Evolutionary conservation across 2,797 vertebrate genomes (phyloP).

Genomic region (Sebastes taczanowskii): DNA sequence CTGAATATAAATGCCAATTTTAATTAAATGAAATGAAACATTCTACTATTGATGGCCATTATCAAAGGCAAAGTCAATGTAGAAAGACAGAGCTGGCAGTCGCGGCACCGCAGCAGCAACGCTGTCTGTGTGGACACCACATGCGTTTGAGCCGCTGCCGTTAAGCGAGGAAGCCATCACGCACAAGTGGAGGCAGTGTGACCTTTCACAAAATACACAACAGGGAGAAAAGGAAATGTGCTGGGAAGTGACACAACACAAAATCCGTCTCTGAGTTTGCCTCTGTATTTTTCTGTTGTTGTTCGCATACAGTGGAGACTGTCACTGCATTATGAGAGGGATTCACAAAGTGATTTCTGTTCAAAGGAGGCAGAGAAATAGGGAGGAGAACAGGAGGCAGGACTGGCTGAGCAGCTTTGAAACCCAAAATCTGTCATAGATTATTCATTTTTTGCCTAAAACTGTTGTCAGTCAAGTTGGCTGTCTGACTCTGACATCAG

Average conservation of each 20-base stretch:
- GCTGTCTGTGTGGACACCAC: not conserved
- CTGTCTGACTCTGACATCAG: slow-evolving; percentile 1
- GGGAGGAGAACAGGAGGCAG: not conserved
- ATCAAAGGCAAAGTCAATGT: too few species aligned
- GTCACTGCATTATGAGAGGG: not conserved
- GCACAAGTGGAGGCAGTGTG: not conserved
- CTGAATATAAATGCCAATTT: too few species aligned
- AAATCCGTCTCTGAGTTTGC: slow-evolving; percentile 5
- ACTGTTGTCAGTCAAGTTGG: slow-evolving; percentile 8
- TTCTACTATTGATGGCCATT: too few species aligned
- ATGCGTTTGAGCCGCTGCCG: not conserved
- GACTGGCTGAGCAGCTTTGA: not conserved
- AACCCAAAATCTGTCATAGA: not conserved
- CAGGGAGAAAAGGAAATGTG: slow-evolving; percentile 2
- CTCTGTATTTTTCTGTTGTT: slow-evolving; percentile 11
- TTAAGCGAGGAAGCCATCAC: not conserved
- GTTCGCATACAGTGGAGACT: slow-evolving; percentile 10
- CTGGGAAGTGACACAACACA: slow-evolving; percentile 12
- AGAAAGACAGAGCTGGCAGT: too few species aligned
- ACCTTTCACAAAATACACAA: slow-evolving; percentile 5
- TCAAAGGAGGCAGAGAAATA: slow-evolving; percentile 15
- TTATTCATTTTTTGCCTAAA: slow-evolving; percentile 11
- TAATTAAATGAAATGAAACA: too few species aligned
- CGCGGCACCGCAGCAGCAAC: too few species aligned
- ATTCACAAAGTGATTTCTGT: slow-evolving; percentile 22